Evolutionary conservation across 2,113 vertebrate species (phyloP), one percentile per base, ranked within the genome.

Genomic region (Symphodus melops): DNA sequence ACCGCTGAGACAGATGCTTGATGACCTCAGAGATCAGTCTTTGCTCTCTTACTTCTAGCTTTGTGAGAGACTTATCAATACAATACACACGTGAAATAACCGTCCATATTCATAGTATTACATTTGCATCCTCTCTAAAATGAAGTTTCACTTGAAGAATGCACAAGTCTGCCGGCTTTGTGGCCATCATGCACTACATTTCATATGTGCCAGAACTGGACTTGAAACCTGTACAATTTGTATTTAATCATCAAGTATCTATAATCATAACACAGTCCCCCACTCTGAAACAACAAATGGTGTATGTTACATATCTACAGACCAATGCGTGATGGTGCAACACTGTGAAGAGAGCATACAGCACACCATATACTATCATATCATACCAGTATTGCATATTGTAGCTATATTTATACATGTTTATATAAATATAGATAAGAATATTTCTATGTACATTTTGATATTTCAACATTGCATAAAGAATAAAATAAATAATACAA

Each of bases 291-390:
- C 85, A 83, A 84, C 88, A 88, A 83, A 89, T 71, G 69, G 81
- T 90, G 87, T 94, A 94, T 94, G 88, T 93, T 93, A 94, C 94
- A 94, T 95, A 95, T 94, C 93, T 94, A 94, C 92, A 94, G 86
- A 89, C 84, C 80, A 55, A 90, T 81, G 81, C 83, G 82, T 92
- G 87, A 90, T 86, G 81, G 82, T 93, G 90, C 82, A 93, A 90
- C 88, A 90, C 87, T 84, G 90, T 86, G 80, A 83, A 81, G 82
- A 92, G 81, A 84, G 86, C 83, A 86, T 81, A 88, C 86, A 84
- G 90, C 89, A 89, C 90, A 72, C 78, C 88, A 83, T 88, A 89
- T 90, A 90, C 86, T 89, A 91, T 92, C 85, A 84, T 85, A 81
- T 87, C 75, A 91, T 90, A 91, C 86, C 88, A 86, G 88, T 89